Evolutionary conservation across 2,888 invertebrate species (phyloP).

Genomic region (Apodemia zela): DNA sequence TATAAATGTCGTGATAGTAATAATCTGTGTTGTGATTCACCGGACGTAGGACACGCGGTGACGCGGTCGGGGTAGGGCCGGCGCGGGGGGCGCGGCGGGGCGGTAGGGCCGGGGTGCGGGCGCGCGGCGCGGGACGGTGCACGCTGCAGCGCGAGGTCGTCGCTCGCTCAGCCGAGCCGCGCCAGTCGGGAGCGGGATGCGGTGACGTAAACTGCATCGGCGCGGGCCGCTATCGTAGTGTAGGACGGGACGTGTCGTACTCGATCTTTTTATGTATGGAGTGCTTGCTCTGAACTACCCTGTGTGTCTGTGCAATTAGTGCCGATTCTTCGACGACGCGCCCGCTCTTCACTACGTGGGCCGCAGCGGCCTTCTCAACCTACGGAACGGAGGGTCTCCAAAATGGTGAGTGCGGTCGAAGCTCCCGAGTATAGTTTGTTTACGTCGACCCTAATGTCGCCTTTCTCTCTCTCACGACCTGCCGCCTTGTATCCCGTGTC

Average conservation of each 20-base stretch:
- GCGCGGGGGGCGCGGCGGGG: conserved; percentile 38
- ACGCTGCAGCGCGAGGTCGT: conserved; percentile 78
- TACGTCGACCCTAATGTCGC: conserved; percentile 71
- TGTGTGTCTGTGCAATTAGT: conserved; percentile 60
- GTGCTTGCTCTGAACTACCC: conserved; percentile 58
- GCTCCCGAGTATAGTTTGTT: conserved; percentile 75
- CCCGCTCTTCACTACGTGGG: conserved; percentile 72
- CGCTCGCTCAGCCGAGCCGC: conserved; percentile 59
- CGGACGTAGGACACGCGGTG: conserved; percentile 67
- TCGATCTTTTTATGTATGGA: conserved; percentile 50
- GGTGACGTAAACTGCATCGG: conserved; percentile 80
- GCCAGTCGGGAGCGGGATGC: conserved; percentile 80
- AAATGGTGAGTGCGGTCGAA: conserved; percentile 80
- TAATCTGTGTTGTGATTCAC: conserved; percentile 53
- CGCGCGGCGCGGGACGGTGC: conserved; percentile 55
- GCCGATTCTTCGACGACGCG: conserved; percentile 57
- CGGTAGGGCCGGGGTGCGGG: conserved; percentile 46
- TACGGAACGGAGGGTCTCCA: conserved; percentile 60
- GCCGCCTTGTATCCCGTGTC: conserved; percentile 72
- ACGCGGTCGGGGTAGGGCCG: conserved; percentile 44
- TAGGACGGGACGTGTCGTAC: conserved; percentile 75
- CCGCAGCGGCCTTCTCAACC: conserved; percentile 53
- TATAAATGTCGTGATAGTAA: conserved; percentile 37
- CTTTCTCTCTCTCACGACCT: conserved; percentile 67
- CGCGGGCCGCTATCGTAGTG: conserved; percentile 75